phyloP scores from a whole-genome alignment of 2,113 vertebrate genomes.

The Odocoileus hemionus region DNA sequence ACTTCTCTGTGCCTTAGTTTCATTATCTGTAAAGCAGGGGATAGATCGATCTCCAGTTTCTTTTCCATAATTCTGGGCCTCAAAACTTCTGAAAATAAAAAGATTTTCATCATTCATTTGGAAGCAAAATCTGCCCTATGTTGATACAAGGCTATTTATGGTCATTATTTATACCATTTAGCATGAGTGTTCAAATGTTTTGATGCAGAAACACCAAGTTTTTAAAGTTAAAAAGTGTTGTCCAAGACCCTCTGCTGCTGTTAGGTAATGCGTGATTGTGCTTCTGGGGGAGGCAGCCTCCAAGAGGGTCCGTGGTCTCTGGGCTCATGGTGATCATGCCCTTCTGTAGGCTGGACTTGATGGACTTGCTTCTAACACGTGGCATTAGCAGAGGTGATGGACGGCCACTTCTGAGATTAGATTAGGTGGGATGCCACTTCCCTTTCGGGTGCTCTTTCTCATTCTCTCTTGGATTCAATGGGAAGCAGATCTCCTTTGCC shows the following conservation, averaged over 20 bases:
- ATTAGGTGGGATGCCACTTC: background rate
- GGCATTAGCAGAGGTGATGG: background rate
- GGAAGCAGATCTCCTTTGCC: background rate
- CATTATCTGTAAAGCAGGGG: background rate
- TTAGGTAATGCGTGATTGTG: background rate
- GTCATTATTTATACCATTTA: background rate
- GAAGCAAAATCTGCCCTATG: background rate
- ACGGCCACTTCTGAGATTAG: background rate
- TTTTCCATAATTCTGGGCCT: background rate
- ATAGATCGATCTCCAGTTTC: background rate
- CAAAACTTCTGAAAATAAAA: background rate
- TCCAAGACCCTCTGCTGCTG: background rate
- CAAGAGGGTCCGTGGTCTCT: accelerated
- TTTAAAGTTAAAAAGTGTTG: background rate
- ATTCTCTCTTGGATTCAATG: background rate
- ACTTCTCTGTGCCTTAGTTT: too few species aligned
- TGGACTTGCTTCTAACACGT: background rate
- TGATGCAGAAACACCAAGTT: background rate
- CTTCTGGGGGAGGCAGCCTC: background rate
- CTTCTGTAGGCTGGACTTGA: background rate
- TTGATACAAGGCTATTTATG: background rate
- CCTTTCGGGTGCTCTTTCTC: background rate
- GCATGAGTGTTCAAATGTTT: background rate
- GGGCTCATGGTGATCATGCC: accelerated
- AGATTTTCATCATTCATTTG: background rate